These are phyloP conservation scores for Drosophila merina DNA, from an alignment of 2,888 invertebrate species.

Conservation along the genomic window DNA sequence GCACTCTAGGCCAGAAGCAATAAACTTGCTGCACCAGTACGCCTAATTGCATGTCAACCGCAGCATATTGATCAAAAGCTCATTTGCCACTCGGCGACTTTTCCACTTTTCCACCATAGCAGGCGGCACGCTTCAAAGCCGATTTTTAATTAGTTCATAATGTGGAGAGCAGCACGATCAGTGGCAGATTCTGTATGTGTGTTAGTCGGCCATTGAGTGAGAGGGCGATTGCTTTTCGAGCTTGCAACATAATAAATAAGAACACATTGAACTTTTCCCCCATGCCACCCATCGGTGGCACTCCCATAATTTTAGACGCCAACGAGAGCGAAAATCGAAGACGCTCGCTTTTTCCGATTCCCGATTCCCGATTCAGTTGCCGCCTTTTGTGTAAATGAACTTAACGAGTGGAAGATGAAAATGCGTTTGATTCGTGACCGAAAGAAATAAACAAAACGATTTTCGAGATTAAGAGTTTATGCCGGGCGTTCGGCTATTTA, in stretches of 20 bases:
- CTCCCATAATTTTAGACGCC: conserved; percentile 43
- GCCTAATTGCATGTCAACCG: conserved; percentile 68
- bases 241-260: conserved; percentile 57
- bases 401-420: conserved; percentile 61
- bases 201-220: neutral
- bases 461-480: conserved; percentile 65
- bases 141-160: conserved; percentile 68
- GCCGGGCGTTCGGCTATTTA: conserved; percentile 20
- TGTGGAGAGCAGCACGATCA: conserved; percentile 60
- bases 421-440: conserved; percentile 47
- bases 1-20: conserved; percentile 23
- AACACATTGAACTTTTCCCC: conserved; percentile 45
- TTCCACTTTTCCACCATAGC: neutral
- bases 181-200: conserved; percentile 2
- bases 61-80: conserved; percentile 62
- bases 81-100: conserved; percentile 30
- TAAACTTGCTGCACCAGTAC: conserved; percentile 44
- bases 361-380: conserved; percentile 47
- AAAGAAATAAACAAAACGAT: conserved; percentile 72
- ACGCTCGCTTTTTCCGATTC: conserved; percentile 8
- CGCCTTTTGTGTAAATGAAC: conserved; percentile 53
- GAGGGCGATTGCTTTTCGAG: conserved; percentile 3
- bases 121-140: conserved; percentile 65
- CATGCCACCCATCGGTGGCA: conserved; percentile 12
- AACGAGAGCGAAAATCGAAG: conserved; percentile 23